Evolutionary conservation across 2,888 invertebrate genomes (phyloP).

Genomic region (Tillus elongatus): DNA sequence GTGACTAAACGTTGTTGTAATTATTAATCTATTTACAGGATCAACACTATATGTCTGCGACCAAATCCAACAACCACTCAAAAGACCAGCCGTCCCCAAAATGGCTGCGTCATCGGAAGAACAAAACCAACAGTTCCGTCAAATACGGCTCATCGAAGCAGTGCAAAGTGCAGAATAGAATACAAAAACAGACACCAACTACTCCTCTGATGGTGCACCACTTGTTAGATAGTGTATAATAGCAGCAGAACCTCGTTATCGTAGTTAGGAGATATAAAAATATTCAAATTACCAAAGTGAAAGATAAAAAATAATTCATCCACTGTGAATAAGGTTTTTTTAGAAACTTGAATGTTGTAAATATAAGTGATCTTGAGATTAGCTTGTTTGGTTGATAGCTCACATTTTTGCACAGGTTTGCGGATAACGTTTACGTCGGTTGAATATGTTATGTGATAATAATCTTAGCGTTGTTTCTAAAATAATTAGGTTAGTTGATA

Average conservation of each 20-base stretch:
- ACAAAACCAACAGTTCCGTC: constrained; percentile 22
- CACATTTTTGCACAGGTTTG: neutral
- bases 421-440: neutral
- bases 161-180: constrained; percentile 19
- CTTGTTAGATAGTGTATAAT: constrained; percentile 31
- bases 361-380: neutral
- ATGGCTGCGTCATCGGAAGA: constrained; percentile 22
- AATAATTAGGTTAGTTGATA: too few relatives aligned
- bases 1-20: too few relatives aligned
- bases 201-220: constrained; percentile 35
- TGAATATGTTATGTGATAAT: too few relatives aligned
- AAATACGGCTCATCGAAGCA: constrained; percentile 25
- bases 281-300: too few relatives aligned
- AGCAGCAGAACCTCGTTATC: neutral
- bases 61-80: constrained; percentile 19
- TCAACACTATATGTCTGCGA: constrained; percentile 20
- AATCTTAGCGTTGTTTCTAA: too few relatives aligned
- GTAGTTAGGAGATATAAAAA: neutral
- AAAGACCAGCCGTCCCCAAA: constrained; percentile 17
- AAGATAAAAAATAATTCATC: neutral
- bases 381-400: constrained; percentile 1
- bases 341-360: too few relatives aligned
- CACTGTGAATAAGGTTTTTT: too few relatives aligned
- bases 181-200: constrained; percentile 24
- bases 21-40: too few relatives aligned